Base-by-base conservation (phyloP, 2,888 invertebrate genomes). In the Lepidocyrtinus sp. region DNA sequence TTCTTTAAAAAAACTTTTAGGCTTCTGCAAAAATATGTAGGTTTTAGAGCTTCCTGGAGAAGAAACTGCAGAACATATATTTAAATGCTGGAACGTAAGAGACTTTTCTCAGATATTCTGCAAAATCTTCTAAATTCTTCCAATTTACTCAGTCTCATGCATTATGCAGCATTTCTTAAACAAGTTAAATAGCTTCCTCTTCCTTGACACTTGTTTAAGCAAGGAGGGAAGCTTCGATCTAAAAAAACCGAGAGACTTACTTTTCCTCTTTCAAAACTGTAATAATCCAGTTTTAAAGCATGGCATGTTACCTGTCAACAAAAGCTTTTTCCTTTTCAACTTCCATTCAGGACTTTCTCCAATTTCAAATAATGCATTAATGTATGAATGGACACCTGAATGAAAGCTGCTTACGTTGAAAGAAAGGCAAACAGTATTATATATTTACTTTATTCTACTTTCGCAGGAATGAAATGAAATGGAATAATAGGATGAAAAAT, bases 121-220 rank as follows among this genome's bases (percentile, higher is more conserved):
- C n/a, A n/a, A n/a, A n/a, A n/a, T 55, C 50, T 45, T n/a, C n/a
- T n/a, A n/a, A n/a, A n/a, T n/a, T n/a, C n/a, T n/a, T 74, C 36
- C 74, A 74, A 74, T 74, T 74, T 74, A 55, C 74, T 55, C 27
- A 36, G 27, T n/a, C 62, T 75, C 68, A 75, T 75, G 75, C 75
- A 75, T 75, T 68, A 75, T 75, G 75, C 75, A 74, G 74, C 55
- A 75, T 55, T 45, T 68, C 75, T 55, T 68, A 62, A 75, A 68
- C 61, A 75, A 75, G 61, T 75, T 67, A 68, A 75, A 75, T 75
- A 68, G 75, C 67, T 75, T 75, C 75, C 67, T 75, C 70, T 50
- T 68, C 50, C 50, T 50, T 75, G 68, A 61, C 59, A 74, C 27
- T 19, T n/a, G 17, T 5, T 59, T 59, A 70, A 70, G 55, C 55